Evolutionary conservation across 2,113 vertebrate species (phyloP).

Genomic region (Epinephelus cyanopodus): DNA sequence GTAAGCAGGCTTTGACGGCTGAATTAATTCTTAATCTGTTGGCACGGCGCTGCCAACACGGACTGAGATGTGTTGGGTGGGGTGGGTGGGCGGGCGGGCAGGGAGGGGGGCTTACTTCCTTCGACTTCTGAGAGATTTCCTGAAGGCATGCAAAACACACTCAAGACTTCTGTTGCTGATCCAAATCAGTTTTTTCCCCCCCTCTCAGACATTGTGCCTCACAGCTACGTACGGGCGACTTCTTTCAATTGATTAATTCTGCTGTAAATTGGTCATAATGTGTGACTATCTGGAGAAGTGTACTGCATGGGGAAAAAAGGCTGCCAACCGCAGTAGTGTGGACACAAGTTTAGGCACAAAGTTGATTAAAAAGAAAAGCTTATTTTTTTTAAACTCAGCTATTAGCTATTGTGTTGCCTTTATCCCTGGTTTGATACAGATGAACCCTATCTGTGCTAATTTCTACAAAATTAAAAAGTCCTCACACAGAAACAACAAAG

Average conservation of each 20-base stretch:
- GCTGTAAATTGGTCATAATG: constrained; percentile 76
- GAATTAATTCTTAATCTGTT: constrained; percentile 77
- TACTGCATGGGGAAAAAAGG: constrained; percentile 15
- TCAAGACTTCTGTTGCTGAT: constrained; percentile 77
- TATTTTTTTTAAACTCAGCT: neutral
- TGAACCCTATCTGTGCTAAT: neutral
- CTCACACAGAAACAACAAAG: neutral
- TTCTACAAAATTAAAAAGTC: constrained; percentile 14
- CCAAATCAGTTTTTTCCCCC: constrained; percentile 67
- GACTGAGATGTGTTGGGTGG: constrained; percentile 40
- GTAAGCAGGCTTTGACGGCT: constrained; percentile 73
- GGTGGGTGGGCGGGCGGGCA: constrained; percentile 1
- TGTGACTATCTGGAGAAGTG: constrained; percentile 74
- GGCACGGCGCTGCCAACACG: constrained; percentile 54
- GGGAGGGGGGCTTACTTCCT: constrained; percentile 53
- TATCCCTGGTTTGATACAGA: neutral
- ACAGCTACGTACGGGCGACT: constrained; percentile 62
- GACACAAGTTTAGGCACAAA: constrained; percentile 45
- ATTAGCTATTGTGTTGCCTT: neutral
- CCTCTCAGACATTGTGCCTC: constrained; percentile 60
- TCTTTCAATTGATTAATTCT: constrained; percentile 75
- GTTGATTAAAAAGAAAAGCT: constrained; percentile 37
- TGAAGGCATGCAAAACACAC: constrained; percentile 74
- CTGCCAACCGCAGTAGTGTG: constrained; percentile 25
- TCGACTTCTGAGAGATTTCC: constrained; percentile 79